A percentile compares a stretch with the other conserved stretches of the same genome.
Evolutionary conservation across 2,113 vertebrate genomes (phyloP).

Genomic region (Pachyramphus minor): DNA sequence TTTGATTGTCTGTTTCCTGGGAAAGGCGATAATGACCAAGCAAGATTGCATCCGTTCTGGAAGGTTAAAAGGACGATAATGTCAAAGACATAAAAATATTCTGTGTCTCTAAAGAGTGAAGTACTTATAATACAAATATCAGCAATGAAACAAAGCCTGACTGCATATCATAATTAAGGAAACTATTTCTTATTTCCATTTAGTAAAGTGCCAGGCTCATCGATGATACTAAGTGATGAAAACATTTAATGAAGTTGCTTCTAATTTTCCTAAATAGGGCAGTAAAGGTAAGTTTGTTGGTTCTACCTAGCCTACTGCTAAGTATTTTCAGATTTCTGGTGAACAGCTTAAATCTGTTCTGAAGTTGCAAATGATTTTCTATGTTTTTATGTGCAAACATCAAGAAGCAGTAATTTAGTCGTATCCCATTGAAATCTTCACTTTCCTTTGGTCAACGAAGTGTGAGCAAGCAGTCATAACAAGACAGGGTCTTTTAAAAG

Average conservation of each 20-base stretch:
- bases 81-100: background rate
- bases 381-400: background rate
- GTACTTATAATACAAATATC: background rate
- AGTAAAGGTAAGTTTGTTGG: background rate
- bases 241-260: background rate
- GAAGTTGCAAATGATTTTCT: background rate
- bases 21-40: constrained; percentile 95
- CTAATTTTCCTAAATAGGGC: background rate
- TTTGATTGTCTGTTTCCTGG: constrained; percentile 98
- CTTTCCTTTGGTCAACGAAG: background rate
- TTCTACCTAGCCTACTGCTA: background rate
- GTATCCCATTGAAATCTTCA: background rate
- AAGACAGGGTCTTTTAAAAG: background rate
- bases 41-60: constrained; percentile 90
- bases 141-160: background rate
- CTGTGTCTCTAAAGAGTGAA: background rate
- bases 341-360: background rate
- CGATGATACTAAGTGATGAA: background rate
- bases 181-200: background rate
- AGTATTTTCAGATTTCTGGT: background rate
- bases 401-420: background rate
- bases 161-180: background rate
- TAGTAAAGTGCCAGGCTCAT: background rate
- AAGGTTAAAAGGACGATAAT: background rate
- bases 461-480: background rate